Base-by-base conservation (phyloP, 2,888 invertebrate genomes). In the Taphrorychus bicolor region DNA sequence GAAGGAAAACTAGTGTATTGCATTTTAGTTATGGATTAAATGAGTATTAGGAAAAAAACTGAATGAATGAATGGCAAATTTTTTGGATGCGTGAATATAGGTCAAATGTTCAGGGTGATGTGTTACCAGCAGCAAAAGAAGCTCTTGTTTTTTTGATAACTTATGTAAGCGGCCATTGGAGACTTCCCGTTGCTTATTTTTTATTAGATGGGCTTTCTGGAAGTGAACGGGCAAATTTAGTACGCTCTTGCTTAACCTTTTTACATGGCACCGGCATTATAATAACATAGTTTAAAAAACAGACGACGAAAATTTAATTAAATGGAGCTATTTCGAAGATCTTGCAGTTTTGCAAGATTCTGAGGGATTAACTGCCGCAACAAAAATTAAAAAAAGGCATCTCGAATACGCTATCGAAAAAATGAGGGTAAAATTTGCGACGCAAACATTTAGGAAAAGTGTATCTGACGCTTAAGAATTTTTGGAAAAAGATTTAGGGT, bases 281-380 rank as follows among this genome's bases (percentile, higher is more conserved):
- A 0, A 0, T 32, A 0, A 32, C 0, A 0, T 32, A 5, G 0
- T 0, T n/a, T n/a, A n/a, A n/a, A n/a, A n/a, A n/a, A n/a, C n/a
- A n/a, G n/a, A n/a, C n/a, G n/a, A n/a, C n/a, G n/a, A n/a, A n/a
- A n/a, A n/a, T n/a, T n/a, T n/a, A n/a, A n/a, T n/a, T n/a, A n/a
- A n/a, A n/a, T n/a, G n/a, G n/a, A n/a, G n/a, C n/a, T n/a, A n/a
- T n/a, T n/a, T n/a, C n/a, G n/a, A n/a, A n/a, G n/a, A n/a, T n/a
- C n/a, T n/a, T n/a, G n/a, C n/a, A n/a, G n/a, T n/a, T n/a, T n/a
- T n/a, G n/a, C n/a, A n/a, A n/a, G n/a, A n/a, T n/a, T n/a, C n/a
- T n/a, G n/a, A n/a, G n/a, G n/a, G n/a, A n/a, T n/a, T n/a, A n/a
- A n/a, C n/a, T n/a, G n/a, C n/a, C n/a, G n/a, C n/a, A n/a, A n/a